A percentile compares a stretch with the other conserved stretches of the same genome.
These are phyloP conservation scores for Rhineura floridana DNA, from an alignment of 2,113 vertebrate genomes.

Conservation along the genomic window DNA sequence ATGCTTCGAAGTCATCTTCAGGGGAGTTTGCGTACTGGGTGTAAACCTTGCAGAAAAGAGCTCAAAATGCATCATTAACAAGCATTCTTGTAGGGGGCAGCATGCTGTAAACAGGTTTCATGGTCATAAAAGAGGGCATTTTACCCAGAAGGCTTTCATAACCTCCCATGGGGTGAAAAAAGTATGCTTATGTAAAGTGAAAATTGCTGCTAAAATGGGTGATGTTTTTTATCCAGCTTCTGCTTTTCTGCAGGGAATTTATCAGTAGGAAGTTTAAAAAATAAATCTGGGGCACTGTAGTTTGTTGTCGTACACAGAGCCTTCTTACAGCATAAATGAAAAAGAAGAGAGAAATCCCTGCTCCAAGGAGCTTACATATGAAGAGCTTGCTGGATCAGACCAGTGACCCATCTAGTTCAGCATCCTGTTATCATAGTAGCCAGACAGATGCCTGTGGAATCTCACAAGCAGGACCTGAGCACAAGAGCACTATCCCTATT, in stretches of 20 bases:
- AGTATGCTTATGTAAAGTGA: background rate
- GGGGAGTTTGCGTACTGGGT: background rate
- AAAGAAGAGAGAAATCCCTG: background rate
- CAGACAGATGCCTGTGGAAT: no score
- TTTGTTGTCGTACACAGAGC: background rate
- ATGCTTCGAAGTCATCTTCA: background rate
- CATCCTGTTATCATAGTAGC: no score
- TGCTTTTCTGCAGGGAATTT: conserved; percentile 2
- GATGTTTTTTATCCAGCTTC: background rate
- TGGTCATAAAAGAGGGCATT: background rate
- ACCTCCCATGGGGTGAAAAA: background rate
- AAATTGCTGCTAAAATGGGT: conserved; percentile 8
- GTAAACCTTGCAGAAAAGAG: background rate
- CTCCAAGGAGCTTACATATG: background rate
- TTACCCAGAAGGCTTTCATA: background rate
- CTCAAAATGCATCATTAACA: conserved; percentile 4
- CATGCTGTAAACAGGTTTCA: background rate
- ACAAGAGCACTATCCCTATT: no score
- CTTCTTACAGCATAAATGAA: background rate
- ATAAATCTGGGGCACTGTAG: background rate
- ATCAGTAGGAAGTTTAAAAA: conserved; percentile 1
- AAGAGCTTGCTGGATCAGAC: no score
- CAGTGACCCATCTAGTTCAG: no score
- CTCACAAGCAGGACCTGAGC: no score
- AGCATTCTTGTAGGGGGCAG: conserved; percentile 1